Conservation (phyloP, 2,797 vertebrate species). For the Balearica regulorum region DNA sequence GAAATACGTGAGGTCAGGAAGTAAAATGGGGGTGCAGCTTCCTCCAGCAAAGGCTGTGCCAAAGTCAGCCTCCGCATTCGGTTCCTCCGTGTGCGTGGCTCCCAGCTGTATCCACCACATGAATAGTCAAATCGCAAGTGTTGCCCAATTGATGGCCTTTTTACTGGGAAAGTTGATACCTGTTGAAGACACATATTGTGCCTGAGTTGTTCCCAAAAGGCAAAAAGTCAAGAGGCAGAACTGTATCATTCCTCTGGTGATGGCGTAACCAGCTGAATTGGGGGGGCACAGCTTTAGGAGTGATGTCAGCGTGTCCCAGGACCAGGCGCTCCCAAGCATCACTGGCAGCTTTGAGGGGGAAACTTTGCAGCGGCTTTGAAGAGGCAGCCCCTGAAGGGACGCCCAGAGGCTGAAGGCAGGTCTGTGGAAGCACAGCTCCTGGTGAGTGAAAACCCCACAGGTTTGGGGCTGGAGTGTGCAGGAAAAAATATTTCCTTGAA, state of each 20-base stretch:
- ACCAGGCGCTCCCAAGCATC: accelerated
- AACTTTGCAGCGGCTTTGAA: not conserved
- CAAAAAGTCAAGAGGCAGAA: not conserved
- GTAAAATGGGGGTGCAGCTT: not conserved
- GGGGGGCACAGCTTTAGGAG: not conserved
- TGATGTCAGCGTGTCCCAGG: not conserved
- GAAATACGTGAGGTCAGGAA: not conserved
- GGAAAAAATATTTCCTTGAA: not conserved
- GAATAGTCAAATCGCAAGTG: not conserved
- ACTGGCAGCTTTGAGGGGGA: not conserved
- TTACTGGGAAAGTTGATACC: not conserved
- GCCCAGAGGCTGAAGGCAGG: not conserved
- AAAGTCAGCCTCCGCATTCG: not conserved
- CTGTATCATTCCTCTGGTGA: not conserved
- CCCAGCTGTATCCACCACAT: not conserved
- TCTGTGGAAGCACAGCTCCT: not conserved
- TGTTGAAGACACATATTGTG: not conserved
- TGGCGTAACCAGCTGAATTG: not conserved
- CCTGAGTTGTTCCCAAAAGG: not conserved
- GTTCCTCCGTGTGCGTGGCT: not conserved
- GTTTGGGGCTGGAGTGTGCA: not conserved
- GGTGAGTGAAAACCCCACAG: not conserved
- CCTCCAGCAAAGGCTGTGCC: not conserved
- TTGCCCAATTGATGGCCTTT: not conserved
- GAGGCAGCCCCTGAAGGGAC: not conserved